Conservation (phyloP, 2,888 invertebrate genomes). For the Trachelus iudaicus region DNA sequence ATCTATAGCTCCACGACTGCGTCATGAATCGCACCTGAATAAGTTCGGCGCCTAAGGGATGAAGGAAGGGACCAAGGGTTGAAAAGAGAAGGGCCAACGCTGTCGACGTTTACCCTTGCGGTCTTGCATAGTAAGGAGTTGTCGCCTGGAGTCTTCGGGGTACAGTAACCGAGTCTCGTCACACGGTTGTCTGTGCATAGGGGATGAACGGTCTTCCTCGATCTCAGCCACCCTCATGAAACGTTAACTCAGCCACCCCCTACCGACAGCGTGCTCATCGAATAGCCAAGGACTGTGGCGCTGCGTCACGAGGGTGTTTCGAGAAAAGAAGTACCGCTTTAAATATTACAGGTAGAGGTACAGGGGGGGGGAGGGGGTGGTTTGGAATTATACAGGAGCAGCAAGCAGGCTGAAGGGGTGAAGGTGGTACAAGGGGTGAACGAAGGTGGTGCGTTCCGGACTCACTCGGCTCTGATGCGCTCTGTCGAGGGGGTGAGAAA, state of each 20-base stretch:
- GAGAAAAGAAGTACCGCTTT: constrained; percentile 18
- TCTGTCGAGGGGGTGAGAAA: not conserved
- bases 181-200: constrained; percentile 61
- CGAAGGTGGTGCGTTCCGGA: constrained; percentile 17
- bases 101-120: constrained; percentile 19
- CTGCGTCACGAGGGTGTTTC: constrained; percentile 4
- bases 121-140: constrained; percentile 42
- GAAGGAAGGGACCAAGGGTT: not conserved
- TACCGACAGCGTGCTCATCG: constrained; percentile 28
- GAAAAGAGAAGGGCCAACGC: not conserved
- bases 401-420: not conserved
- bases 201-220: constrained; percentile 41
- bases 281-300: constrained; percentile 12
- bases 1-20: not conserved
- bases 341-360: constrained; percentile 30
- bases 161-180: constrained; percentile 59
- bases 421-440: not conserved
- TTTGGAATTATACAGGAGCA: constrained; percentile 22
- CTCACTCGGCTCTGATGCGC: not conserved
- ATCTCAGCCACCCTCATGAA: constrained; percentile 55
- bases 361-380: too few relatives aligned
- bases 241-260: constrained; percentile 44
- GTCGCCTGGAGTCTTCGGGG: constrained; percentile 36
- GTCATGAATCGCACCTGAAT: not conserved
- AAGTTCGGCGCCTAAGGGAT: not conserved